These are phyloP conservation scores for Clitarchus hookeri DNA, from an alignment of 2,888 invertebrate species.

Conservation along the genomic window DNA sequence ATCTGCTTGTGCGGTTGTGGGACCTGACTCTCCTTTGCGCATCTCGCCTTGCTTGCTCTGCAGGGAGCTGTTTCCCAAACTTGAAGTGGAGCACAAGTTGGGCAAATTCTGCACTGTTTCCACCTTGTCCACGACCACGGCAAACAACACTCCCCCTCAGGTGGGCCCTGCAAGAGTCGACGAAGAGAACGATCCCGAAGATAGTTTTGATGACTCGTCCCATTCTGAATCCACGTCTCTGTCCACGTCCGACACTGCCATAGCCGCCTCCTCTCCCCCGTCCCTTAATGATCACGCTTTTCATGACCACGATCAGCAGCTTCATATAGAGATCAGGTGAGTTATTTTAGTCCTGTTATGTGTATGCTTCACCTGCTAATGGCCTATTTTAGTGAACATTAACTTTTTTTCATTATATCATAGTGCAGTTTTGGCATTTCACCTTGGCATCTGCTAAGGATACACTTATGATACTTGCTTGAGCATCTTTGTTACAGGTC, in stretches of 20 bases:
- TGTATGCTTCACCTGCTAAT: background rate
- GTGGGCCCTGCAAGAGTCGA: background rate
- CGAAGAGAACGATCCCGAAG: background rate
- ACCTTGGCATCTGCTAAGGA: background rate
- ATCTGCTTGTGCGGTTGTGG: constrained; percentile 21
- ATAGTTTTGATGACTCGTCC: constrained; percentile 3
- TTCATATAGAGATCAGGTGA: background rate
- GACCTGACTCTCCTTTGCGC: background rate
- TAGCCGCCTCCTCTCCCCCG: background rate
- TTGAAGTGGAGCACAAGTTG: constrained; percentile 62
- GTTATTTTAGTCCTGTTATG: background rate
- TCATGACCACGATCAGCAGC: background rate
- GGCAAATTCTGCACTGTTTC: constrained; percentile 67
- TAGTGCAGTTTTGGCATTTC: background rate
- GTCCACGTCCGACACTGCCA: constrained; percentile 18
- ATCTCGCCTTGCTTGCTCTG: constrained; percentile 39
- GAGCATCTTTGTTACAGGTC: too few relatives aligned
- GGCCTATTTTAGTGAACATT: background rate
- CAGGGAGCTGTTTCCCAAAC: constrained; percentile 65
- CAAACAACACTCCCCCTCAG: background rate
- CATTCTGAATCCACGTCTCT: background rate
- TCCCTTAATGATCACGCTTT: background rate
- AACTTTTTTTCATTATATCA: background rate
- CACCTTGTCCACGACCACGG: constrained; percentile 46
- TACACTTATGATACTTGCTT: too few relatives aligned